Evolutionary conservation across 1,140 invertebrate genomes (phyloP), one percentile per base, ranked within the genome.

Genomic region (Chelonus insularis): DNA sequence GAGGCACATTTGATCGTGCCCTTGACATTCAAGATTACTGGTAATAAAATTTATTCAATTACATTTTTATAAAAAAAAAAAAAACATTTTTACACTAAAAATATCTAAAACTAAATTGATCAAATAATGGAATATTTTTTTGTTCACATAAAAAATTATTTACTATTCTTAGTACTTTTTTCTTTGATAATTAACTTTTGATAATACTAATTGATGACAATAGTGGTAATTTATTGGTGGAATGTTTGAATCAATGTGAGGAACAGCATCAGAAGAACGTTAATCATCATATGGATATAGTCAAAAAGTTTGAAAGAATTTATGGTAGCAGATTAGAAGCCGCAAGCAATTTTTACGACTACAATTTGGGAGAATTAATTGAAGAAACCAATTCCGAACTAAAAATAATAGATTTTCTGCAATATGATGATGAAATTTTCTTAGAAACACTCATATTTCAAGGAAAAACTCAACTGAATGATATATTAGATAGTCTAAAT

Each of bases 11-110:
- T 36, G 72, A 81, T 14, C 75, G 70, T n/a, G 64, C 67, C 6
- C 14, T 80, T 16, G 78, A 80, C 50, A 68, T 72, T 55, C 77
- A 78, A 63, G 64, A 78, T 56, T 72, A 74, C 55, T 73, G 75
- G 78, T 74, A n/a, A 54, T 7, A 29, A 34, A n/a, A n/a, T n/a
- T n/a, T n/a, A n/a, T n/a, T n/a, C n/a, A n/a, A n/a, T n/a, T 54
- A 34, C 5, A 4, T 39, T 60, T 16, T 39, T 43, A 16, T 14
- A 0, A 58, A 58, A 58, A 29, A 25, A 9, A 18, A 8, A 21
- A 45, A 18, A n/a, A n/a, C n/a, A n/a, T n/a, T n/a, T n/a, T n/a
- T n/a, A 45, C 14, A 45, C 20, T 6, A 1, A 9, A 18, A 45
- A 45, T 18, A 45, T 9, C 8, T 18, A 45, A 21, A 16, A 18